These are phyloP conservation scores for Rhingia rostrata DNA, from an alignment of 2,888 invertebrate species.

Conservation along the genomic window DNA sequence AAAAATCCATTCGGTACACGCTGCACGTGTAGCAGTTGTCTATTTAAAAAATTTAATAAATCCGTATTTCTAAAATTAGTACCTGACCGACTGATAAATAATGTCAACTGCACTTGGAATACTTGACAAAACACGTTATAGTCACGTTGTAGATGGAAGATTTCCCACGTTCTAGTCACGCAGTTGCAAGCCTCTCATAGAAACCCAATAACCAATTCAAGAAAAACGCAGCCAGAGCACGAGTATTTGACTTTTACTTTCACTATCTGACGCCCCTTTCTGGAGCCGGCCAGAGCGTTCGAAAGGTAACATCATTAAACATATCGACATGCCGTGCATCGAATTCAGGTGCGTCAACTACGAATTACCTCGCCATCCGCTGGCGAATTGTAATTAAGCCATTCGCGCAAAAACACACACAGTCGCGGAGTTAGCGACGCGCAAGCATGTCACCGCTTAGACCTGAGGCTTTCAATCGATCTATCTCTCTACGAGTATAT, in stretches of 20 bases:
- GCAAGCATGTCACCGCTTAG: neutral
- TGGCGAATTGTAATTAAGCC: neutral
- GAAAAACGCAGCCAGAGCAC: neutral
- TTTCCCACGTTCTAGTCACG: constrained; percentile 2
- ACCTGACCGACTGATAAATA: no score
- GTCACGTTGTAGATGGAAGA: neutral
- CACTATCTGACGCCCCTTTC: constrained; percentile 35
- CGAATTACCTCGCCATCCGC: neutral
- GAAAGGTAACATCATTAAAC: constrained; percentile 1
- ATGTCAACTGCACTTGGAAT: no score
- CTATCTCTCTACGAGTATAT: neutral
- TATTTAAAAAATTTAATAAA: no score
- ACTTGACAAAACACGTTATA: neutral
- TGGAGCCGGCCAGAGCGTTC: constrained; percentile 13
- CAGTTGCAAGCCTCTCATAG: neutral
- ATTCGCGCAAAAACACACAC: neutral
- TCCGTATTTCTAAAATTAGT: no score
- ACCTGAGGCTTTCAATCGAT: neutral
- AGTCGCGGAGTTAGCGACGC: neutral
- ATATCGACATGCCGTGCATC: neutral
- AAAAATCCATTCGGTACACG: no score
- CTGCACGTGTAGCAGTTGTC: no score
- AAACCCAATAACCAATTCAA: neutral
- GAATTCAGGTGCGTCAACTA: neutral
- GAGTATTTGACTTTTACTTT: constrained; percentile 28